These are phyloP conservation scores for Enteromius afrohamiltoni DNA, from an alignment of 2,797 vertebrate species.

Conservation along the genomic window DNA sequence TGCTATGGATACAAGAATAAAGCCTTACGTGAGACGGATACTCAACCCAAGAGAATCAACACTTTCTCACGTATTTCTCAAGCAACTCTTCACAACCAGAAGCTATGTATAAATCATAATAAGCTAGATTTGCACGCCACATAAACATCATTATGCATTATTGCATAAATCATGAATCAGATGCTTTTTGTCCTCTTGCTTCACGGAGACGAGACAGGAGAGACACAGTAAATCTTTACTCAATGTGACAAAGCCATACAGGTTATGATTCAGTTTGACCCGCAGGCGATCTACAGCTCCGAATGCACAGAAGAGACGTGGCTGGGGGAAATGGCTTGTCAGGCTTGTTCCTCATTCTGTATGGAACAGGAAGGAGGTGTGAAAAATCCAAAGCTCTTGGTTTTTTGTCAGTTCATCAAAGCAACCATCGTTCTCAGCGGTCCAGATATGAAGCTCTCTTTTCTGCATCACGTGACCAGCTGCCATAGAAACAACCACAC, in stretches of 20 bases:
- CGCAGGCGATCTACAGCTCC: not conserved
- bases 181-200: slow-evolving; percentile 9
- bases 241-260: not conserved
- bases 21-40: slow-evolving; percentile 50
- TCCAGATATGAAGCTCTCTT: slow-evolving; percentile 6
- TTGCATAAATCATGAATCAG: slow-evolving; percentile 56
- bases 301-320: slow-evolving; percentile 16
- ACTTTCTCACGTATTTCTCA: slow-evolving; percentile 52
- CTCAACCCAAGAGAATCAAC: slow-evolving; percentile 52
- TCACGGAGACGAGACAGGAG: slow-evolving; percentile 15
- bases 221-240: slow-evolving; percentile 33
- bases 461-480: not conserved
- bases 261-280: slow-evolving; percentile 28
- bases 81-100: slow-evolving; percentile 21
- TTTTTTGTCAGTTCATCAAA: slow-evolving; percentile 44
- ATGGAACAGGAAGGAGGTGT: slow-evolving; percentile 20
- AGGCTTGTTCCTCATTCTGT: not conserved
- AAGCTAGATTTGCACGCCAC: slow-evolving; percentile 38
- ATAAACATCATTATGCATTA: slow-evolving; percentile 53
- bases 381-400: slow-evolving; percentile 9
- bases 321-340: slow-evolving; percentile 5
- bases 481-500: slow-evolving; percentile 24
- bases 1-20: slow-evolving; percentile 63
- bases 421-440: not conserved
- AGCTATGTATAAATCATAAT: slow-evolving; percentile 56